Percentiles rank a stretch among this genome's conserved stretches.
Conservation (phyloP, 1,140 invertebrate genomes). For the Homarus americanus region DNA sequence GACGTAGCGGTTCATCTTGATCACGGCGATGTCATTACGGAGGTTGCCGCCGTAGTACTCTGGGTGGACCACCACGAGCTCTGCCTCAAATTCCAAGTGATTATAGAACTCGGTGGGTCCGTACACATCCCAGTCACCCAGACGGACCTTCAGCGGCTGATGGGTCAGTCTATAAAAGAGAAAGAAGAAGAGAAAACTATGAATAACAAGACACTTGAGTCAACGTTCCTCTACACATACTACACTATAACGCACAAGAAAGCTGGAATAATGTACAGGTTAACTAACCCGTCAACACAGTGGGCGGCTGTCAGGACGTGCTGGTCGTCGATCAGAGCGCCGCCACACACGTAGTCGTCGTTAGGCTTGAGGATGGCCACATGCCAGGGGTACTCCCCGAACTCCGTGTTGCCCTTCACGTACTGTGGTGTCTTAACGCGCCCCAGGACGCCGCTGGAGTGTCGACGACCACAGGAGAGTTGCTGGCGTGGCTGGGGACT, state of each 20-base stretch:
- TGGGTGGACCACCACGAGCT: conserved; percentile 89
- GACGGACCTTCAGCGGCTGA: conserved; percentile 88
- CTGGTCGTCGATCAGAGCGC: conserved; percentile 88
- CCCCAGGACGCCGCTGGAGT: conserved; percentile 12
- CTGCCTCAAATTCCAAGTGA: conserved; percentile 91
- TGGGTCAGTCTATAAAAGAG: no score
- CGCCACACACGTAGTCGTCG: conserved; percentile 92
- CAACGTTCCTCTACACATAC: no score
- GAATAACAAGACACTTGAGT: no score
- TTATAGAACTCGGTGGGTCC: conserved; percentile 96
- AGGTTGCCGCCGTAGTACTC: conserved; percentile 94
- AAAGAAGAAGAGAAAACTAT: no score
- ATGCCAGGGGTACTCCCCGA: conserved; percentile 91
- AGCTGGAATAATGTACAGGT: not conserved
- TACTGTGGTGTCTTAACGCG: conserved; percentile 35
- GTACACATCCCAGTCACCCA: conserved; percentile 97
- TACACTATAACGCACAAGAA: no score
- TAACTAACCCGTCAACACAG: conserved; percentile 88
- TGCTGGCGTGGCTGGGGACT: not conserved
- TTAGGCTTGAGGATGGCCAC: conserved; percentile 91
- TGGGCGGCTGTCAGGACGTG: conserved; percentile 93
- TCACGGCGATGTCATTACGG: conserved; percentile 91
- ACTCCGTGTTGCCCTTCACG: conserved; percentile 31
- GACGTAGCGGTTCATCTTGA: conserved; percentile 88
- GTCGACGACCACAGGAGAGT: conserved; percentile 32